Percentiles rank a stretch among this genome's conserved stretches.
These are phyloP conservation scores for Zele albiditarsus DNA, from an alignment of 2,888 invertebrate species.

Conservation along the genomic window DNA sequence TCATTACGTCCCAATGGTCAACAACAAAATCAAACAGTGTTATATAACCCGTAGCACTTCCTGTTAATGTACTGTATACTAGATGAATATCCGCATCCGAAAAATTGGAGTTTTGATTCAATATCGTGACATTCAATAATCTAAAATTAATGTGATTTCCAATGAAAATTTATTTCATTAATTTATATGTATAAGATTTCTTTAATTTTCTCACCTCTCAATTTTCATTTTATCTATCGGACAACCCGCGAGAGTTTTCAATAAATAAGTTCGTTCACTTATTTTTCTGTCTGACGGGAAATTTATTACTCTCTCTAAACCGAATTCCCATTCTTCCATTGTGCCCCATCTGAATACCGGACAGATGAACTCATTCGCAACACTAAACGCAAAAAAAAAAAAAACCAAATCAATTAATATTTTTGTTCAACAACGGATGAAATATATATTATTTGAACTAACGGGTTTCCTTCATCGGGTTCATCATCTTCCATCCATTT, in stretches of 20 bases:
- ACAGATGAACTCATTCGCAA: conserved; percentile 84
- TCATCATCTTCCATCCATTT: conserved; percentile 84
- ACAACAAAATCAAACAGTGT: conserved; percentile 82
- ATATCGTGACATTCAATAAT: conserved; percentile 80
- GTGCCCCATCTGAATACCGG: conserved; percentile 89
- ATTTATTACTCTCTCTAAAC: conserved; percentile 83
- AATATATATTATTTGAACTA: conserved; percentile 68
- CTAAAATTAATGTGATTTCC: conserved; percentile 54
- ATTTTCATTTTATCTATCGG: conserved; percentile 83
- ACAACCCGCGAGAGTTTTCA: conserved; percentile 87
- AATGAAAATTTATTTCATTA: conserved; percentile 33
- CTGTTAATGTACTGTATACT: conserved; percentile 84
- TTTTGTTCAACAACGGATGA: not conserved
- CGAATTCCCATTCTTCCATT: conserved; percentile 87
- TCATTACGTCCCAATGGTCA: conserved; percentile 82
- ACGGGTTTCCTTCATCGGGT: conserved; percentile 89
- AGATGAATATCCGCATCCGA: conserved; percentile 84
- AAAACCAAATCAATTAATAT: not conserved
- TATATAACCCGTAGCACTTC: conserved; percentile 82
- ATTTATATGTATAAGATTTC: not conserved
- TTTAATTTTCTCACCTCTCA: conserved; percentile 68
- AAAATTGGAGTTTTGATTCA: conserved; percentile 82
- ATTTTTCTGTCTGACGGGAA: conserved; percentile 80
- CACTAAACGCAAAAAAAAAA: conserved; percentile 73
- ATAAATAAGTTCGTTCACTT: conserved; percentile 84